These are phyloP conservation scores for Hetaerina titia DNA, from an alignment of 2,888 invertebrate species.

Conservation along the genomic window DNA sequence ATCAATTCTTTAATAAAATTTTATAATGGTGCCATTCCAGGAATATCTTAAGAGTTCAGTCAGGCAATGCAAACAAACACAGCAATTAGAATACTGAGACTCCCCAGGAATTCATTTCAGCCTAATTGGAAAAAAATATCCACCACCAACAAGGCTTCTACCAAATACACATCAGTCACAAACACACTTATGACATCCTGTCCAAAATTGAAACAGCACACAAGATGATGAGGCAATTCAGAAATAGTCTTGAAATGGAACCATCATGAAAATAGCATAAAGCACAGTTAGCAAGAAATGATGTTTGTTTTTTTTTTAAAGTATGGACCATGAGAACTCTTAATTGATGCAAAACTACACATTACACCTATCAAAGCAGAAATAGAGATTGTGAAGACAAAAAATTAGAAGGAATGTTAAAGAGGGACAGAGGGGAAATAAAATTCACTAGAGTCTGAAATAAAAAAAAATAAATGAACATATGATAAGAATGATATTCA, in stretches of 20 bases:
- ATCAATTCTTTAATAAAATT: neutral
- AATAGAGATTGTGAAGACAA: slow-evolving; percentile 27
- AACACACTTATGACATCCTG: too few species aligned
- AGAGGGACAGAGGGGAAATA: neutral
- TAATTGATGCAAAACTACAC: neutral
- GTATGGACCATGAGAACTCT: neutral
- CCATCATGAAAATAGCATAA: neutral
- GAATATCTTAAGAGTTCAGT: neutral
- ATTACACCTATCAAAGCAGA: slow-evolving; percentile 32
- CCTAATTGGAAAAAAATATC: neutral
- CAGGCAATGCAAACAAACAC: neutral
- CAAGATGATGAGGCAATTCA: neutral
- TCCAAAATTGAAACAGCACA: too few species aligned
- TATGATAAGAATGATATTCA: neutral
- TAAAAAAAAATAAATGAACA: neutral
- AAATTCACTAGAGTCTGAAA: slow-evolving; percentile 14
- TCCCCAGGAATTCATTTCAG: too few species aligned
- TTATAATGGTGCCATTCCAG: neutral
- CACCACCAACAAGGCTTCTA: neutral
- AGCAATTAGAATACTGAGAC: neutral
- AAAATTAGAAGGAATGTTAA: neutral
- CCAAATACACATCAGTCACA: too few species aligned
- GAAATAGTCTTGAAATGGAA: neutral
- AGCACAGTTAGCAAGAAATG: neutral
- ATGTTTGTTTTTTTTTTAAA: neutral